A percentile compares a stretch with the other conserved stretches of the same genome.
Conservation (phyloP, 2,888 invertebrate genomes). For the Tipula confusa region DNA sequence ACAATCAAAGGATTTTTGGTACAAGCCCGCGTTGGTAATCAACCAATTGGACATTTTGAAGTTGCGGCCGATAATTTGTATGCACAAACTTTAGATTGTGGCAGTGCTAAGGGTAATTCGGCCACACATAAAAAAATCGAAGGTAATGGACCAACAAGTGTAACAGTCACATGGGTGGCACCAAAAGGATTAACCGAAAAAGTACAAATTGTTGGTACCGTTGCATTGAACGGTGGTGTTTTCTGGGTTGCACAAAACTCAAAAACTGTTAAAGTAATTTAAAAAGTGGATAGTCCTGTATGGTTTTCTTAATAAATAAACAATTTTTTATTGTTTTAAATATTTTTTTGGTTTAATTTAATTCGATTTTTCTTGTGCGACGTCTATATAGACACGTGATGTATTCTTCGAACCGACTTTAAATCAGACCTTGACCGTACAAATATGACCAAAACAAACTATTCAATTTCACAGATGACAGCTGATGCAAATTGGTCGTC, state of each 20-base stretch:
- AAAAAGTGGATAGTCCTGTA: background rate
- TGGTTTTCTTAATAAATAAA: background rate
- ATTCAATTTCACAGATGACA: too few relatives aligned
- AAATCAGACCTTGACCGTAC: too few relatives aligned
- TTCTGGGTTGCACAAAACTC: slow-evolving; percentile 69
- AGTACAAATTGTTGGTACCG: slow-evolving; percentile 63
- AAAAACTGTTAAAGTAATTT: slow-evolving; percentile 40
- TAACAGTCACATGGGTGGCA: slow-evolving; percentile 61
- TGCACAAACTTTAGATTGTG: slow-evolving; percentile 31
- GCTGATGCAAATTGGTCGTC: too few relatives aligned
- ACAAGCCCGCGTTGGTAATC: slow-evolving; percentile 59
- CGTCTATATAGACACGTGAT: too few relatives aligned
- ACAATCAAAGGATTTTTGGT: slow-evolving; percentile 62
- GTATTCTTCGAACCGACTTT: too few relatives aligned
- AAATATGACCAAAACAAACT: too few relatives aligned
- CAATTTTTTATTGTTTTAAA: background rate
- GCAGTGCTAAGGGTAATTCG: slow-evolving; percentile 49
- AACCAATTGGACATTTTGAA: slow-evolving; percentile 61
- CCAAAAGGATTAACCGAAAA: slow-evolving; percentile 59
- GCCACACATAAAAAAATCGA: slow-evolving; percentile 65
- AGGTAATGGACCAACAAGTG: slow-evolving; percentile 53
- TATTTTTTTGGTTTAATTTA: background rate
- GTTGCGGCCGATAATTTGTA: slow-evolving; percentile 44
- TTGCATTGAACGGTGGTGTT: slow-evolving; percentile 63
- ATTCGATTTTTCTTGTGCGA: too few relatives aligned